A percentile compares a stretch with the other conserved stretches of the same genome.
Evolutionary conservation across 2,113 vertebrate genomes (phyloP).

Genomic region (Pandion haliaetus): DNA sequence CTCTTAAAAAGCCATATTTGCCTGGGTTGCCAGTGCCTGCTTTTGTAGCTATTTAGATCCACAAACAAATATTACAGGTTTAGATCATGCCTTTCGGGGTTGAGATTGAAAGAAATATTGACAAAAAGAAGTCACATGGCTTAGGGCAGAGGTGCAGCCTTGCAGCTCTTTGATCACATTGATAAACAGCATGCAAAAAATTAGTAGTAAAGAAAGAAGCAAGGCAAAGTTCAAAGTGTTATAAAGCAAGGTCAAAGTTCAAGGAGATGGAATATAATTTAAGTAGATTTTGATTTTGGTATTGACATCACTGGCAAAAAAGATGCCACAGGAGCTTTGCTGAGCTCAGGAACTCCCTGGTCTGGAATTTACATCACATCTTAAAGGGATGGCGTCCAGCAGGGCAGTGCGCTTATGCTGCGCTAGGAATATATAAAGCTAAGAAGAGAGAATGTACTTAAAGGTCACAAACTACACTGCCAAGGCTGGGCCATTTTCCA

Average conservation of each 20-base stretch:
- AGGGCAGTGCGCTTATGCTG: background rate
- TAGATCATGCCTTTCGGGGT: background rate
- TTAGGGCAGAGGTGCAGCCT: background rate
- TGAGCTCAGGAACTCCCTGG: background rate
- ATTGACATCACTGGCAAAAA: background rate
- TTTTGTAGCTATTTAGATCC: background rate
- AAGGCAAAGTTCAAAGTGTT: too few relatives aligned
- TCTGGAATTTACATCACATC: background rate
- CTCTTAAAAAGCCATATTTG: background rate
- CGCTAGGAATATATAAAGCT: background rate
- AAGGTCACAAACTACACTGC: background rate
- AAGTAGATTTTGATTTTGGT: background rate
- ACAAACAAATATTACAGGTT: background rate
- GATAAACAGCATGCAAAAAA: background rate
- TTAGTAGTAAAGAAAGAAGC: background rate
- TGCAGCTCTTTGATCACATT: background rate
- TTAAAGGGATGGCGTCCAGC: background rate
- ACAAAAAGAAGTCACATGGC: background rate
- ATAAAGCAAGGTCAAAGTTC: background rate
- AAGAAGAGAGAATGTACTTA: background rate
- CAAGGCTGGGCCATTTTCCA: background rate
- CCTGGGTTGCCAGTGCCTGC: background rate
- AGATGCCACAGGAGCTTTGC: background rate
- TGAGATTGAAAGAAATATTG: background rate
- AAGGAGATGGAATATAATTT: background rate